Conservation (phyloP, 2,113 vertebrate species). For the Haemorhous mexicanus region DNA sequence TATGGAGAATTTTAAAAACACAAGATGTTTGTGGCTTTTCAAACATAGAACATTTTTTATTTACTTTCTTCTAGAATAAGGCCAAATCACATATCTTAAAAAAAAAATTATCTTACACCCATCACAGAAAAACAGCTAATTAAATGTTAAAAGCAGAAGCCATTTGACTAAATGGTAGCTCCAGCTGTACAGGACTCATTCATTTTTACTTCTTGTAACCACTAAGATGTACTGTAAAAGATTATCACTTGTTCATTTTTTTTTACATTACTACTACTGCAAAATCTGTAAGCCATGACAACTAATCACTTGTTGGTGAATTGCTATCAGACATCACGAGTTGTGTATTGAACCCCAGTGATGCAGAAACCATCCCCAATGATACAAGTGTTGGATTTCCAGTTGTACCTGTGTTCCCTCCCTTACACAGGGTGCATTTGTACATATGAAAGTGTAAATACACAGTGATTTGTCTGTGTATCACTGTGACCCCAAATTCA, state of each 20-base stretch:
- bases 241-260: not conserved
- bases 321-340: rapidly evolving
- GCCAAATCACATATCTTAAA: not conserved
- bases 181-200: not conserved
- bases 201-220: not conserved
- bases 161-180: not conserved
- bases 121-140: not conserved
- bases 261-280: not conserved
- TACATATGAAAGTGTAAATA: not conserved
- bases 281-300: not conserved
- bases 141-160: not conserved
- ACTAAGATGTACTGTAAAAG: not conserved
- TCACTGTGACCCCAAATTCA: not conserved
- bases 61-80: not conserved
- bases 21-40: not conserved
- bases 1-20: not conserved
- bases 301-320: not conserved
- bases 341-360: not conserved
- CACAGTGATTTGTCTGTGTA: not conserved
- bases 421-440: not conserved
- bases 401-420: not conserved
- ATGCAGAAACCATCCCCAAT: not conserved
- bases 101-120: not conserved
- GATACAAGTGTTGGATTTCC: not conserved
- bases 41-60: not conserved